A percentile compares a stretch with the other conserved stretches of the same genome.
These are phyloP conservation scores for Lobophora halterata DNA, from an alignment of 2,888 invertebrate genomes.

Conservation along the genomic window DNA sequence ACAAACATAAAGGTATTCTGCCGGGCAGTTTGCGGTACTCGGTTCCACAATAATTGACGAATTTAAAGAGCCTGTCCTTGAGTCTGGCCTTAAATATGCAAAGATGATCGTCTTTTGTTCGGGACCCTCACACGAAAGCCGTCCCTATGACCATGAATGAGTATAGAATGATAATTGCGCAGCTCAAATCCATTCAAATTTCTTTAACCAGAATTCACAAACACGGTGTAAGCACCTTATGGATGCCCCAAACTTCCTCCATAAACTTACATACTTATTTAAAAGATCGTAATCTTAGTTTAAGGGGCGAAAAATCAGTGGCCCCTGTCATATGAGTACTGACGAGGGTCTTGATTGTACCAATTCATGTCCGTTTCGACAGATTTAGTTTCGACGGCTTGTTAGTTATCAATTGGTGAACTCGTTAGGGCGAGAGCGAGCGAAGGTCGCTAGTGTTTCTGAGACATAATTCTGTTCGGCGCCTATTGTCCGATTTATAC, in stretches of 20 bases:
- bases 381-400: conserved; percentile 51
- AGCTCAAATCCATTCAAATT: conserved; percentile 39
- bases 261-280: conserved; percentile 12
- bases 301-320: conserved; percentile 23
- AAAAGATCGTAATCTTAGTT: conserved; percentile 16
- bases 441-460: conserved; percentile 38
- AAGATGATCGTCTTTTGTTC: conserved; percentile 51
- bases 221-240: conserved; percentile 7
- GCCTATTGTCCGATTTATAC: conserved; percentile 49
- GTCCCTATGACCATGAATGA: conserved; percentile 41
- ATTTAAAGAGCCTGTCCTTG: conserved; percentile 38
- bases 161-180: conserved; percentile 42
- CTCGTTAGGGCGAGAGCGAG: conserved; percentile 52
- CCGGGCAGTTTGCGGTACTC: conserved; percentile 21
- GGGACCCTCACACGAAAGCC: conserved; percentile 50
- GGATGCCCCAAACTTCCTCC: conserved; percentile 11
- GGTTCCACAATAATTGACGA: conserved; percentile 25
- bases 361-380: conserved; percentile 52
- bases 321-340: conserved; percentile 50
- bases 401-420: conserved; percentile 51
- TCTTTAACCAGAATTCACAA: conserved; percentile 15
- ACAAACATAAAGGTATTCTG: conserved; percentile 10
- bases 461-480: conserved; percentile 48
- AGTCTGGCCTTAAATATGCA: conserved; percentile 52
- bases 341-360: conserved; percentile 65